Conservation (phyloP, 2,113 vertebrate genomes). For the Engystomops pustulosus region DNA sequence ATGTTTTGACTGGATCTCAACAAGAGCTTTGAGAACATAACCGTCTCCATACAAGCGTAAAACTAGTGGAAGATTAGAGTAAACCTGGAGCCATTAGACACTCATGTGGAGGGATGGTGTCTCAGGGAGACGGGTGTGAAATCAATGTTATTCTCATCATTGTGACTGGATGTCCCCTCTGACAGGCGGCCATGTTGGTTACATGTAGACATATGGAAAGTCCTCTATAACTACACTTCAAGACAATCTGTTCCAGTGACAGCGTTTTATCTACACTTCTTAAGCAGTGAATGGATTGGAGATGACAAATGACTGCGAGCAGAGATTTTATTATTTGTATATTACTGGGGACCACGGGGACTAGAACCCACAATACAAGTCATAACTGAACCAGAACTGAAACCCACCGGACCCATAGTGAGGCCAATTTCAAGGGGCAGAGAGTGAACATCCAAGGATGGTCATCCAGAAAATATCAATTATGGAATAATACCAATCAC, state of each 20-base stretch:
- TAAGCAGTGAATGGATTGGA: neutral
- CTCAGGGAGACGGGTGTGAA: neutral
- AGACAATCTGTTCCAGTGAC: neutral
- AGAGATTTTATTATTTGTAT: neutral
- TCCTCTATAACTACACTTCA: slow-evolving; percentile 3
- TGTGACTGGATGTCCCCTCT: slow-evolving; percentile 6
- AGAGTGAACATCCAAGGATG: too few relatives aligned
- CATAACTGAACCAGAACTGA: neutral
- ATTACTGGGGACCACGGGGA: neutral
- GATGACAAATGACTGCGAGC: neutral
- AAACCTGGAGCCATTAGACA: neutral
- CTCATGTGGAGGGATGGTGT: neutral
- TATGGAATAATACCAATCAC: too few relatives aligned
- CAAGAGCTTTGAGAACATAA: neutral
- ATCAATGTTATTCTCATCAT: slow-evolving; percentile 7
- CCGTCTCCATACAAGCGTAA: slow-evolving; percentile 32
- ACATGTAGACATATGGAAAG: neutral
- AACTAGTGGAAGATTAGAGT: neutral
- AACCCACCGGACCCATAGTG: neutral
- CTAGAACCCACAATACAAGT: neutral
- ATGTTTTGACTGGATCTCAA: neutral
- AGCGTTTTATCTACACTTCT: neutral
- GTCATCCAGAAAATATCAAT: too few relatives aligned
- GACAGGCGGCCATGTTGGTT: neutral
- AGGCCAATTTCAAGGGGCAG: too few relatives aligned